phyloP scores from a whole-genome alignment of 2,797 vertebrate genomes.

The Lemur catta region DNA sequence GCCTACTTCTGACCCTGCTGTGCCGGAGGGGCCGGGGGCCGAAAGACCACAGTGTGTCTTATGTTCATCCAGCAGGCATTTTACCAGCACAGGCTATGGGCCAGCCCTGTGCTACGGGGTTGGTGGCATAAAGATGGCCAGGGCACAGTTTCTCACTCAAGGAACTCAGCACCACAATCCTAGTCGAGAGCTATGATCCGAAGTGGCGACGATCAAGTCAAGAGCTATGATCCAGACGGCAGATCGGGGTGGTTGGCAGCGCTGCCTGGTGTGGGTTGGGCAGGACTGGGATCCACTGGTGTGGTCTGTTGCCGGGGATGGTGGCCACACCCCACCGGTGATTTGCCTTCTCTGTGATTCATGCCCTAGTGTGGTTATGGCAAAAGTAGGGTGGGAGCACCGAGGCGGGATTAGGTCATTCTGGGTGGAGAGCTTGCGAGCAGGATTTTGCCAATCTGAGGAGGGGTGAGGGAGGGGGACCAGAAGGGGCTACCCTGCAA shows the following conservation, averaged over 20 bases:
- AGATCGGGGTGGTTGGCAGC: neutral
- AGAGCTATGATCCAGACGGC: neutral
- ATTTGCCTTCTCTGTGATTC: neutral
- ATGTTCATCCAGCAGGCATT: neutral
- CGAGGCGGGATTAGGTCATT: neutral
- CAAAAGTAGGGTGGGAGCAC: neutral
- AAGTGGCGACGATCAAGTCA: too few species aligned
- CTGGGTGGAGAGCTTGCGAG: neutral
- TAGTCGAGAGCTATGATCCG: neutral
- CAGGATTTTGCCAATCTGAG: neutral
- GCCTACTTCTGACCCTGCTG: neutral
- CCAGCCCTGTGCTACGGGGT: rapidly evolving
- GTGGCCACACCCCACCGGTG: neutral
- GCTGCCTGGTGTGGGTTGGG: neutral
- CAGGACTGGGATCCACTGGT: neutral
- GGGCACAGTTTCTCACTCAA: neutral
- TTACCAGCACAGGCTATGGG: neutral
- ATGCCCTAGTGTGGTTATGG: neutral
- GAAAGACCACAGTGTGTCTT: neutral
- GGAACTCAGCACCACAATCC: neutral
- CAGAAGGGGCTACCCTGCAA: neutral
- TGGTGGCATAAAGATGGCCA: neutral
- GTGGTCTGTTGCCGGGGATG: neutral
- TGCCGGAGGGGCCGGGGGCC: neutral
- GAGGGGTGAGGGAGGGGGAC: neutral